A percentile compares a stretch with the other conserved stretches of the same genome.
Conservation (phyloP, 2,113 vertebrate genomes). For the Campylorhamphus procurvoides region DNA sequence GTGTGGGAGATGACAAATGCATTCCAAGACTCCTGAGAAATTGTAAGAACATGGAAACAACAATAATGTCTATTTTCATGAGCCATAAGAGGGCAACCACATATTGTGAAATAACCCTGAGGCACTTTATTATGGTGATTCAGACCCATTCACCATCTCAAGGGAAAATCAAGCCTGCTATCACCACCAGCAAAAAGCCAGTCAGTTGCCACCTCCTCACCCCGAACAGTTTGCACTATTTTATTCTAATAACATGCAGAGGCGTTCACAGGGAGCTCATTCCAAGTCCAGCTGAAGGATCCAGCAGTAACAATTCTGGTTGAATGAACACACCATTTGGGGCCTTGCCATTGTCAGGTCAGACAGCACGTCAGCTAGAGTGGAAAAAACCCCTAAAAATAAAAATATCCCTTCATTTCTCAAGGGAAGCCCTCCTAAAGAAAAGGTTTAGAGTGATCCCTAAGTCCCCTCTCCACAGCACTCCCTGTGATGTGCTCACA, state of each 20-base stretch:
- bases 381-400: background rate
- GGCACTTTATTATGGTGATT: conserved; percentile 1
- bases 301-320: background rate
- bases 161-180: background rate
- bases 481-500: background rate
- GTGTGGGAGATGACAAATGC: background rate
- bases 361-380: background rate
- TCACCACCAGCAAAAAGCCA: background rate
- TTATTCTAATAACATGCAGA: background rate
- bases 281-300: background rate
- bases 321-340: background rate
- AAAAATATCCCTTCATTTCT: background rate
- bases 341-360: background rate
- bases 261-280: background rate
- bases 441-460: background rate
- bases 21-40: background rate
- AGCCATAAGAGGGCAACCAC: background rate
- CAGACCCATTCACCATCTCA: background rate
- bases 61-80: background rate
- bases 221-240: background rate
- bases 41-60: background rate
- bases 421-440: background rate
- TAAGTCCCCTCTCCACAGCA: background rate
- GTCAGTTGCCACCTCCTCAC: background rate
- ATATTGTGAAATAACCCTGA: background rate